Base-by-base conservation (phyloP, 2,888 invertebrate genomes). In the Diachrysia chrysitis region DNA sequence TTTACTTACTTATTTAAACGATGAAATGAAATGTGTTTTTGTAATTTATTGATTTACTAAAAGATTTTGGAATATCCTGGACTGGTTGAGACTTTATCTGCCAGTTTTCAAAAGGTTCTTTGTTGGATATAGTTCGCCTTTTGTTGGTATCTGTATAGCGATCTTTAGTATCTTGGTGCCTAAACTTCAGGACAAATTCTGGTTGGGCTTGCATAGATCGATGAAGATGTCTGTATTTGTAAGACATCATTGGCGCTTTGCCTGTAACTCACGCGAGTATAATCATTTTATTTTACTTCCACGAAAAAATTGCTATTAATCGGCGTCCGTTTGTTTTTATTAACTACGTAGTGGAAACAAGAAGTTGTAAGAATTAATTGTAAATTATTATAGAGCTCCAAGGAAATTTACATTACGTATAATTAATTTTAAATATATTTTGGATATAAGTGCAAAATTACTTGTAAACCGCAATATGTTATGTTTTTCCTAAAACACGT, bases 401-500 rank as follows among this genome's bases (percentile, higher is more conserved):
- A 63, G 29, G 42, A 63, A 57, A 35, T 60, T 58, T 61, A 68
- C 23, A 10, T 58, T 55, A 25, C 51, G 37, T 42, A 16, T 75
- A 35, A 60, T 66, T 53, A 37, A 48, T 46, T 66, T 29, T 17
- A 32, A 35, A 17, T 21, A 21, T 29, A 37, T 62, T 66, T 66
- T 57, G 1, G 7, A 12, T 56, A 19, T 63, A 9, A 57, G 51
- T 60, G 37, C 19, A 32, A 21, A 55, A 25, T 10, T 62, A 17
- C 48, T 59, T 66, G 21, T 48, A 59, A 19, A 55, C 69, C n/a
- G 51, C 62, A 59, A 71, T 69, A 61, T 70, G 78, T 69, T 78
- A 32, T 67, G 48, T 65, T 71, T 73, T 58, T 67, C 68, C 64
- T 69, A 25, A 53, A 78, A 70, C 78, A 83, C 77, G 78, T 83